Conservation (phyloP, 1,140 invertebrate genomes). For the Phymastichus coffea region DNA sequence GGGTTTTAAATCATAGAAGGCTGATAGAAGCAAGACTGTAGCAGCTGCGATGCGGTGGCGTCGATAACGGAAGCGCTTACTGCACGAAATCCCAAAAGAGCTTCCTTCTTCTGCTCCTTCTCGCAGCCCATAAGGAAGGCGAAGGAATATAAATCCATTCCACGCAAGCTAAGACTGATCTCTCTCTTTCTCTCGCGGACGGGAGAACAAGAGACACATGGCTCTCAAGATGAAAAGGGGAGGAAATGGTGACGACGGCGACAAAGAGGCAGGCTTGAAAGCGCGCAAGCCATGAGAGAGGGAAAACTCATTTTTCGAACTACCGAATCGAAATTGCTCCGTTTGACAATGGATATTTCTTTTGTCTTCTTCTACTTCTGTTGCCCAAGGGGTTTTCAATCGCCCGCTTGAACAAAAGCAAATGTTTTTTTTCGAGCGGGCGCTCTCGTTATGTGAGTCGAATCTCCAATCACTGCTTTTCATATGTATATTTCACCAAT, state of each 20-base stretch:
- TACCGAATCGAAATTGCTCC: neutral
- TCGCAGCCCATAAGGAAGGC: conserved; percentile 9
- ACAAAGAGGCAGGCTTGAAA: neutral
- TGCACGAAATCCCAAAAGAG: neutral
- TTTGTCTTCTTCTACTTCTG: neutral
- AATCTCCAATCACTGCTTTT: too few species aligned
- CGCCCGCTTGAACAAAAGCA: too few species aligned
- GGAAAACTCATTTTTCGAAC: conserved; percentile 1
- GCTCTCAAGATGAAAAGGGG: neutral
- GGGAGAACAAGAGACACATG: conserved; percentile 3
- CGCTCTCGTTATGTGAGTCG: too few species aligned
- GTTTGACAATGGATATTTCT: neutral
- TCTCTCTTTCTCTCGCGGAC: neutral
- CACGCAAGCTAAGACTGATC: conserved; percentile 1
- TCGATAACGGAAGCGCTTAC: conserved; percentile 18
- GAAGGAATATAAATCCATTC: conserved; percentile 18
- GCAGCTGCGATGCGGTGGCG: too few species aligned
- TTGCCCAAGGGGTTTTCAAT: neutral
- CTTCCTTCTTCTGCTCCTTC: too few species aligned
- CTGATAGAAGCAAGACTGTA: too few species aligned
- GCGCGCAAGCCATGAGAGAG: neutral
- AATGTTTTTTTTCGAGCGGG: too few species aligned
- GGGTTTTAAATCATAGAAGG: too few species aligned
- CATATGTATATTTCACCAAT: too few species aligned
- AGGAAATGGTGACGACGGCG: neutral